Evolutionary conservation across 2,797 vertebrate species (phyloP), one percentile per base, ranked within the genome.

Genomic region (Remorina albescens): DNA sequence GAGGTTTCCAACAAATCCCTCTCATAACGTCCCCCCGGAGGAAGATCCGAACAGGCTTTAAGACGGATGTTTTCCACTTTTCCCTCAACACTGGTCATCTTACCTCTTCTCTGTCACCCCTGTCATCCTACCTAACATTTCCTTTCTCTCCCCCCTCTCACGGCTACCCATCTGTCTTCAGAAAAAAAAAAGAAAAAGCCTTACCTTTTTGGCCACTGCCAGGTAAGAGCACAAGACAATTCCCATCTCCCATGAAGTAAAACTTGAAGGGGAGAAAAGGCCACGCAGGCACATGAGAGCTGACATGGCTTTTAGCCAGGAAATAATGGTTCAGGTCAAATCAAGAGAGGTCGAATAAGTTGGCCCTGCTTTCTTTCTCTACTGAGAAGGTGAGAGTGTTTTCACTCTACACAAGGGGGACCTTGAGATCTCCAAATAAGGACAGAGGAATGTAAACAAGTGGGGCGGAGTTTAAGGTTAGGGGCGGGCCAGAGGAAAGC

Each of bases 381-480:
- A 64, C 86, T 67, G 81, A 84, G 84, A 86, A 94, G 89, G 91
- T 90, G 91, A 91, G 92, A 84, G 89, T 78, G 88, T 85, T 91
- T 91, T 80, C 80, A 72, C 84, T 91, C 92, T 77, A 83, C 82
- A 86, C 77, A 87, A 79, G 78, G 64, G 77, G 86, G 90, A 83
- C 87, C 92, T 90, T 88, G 86, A 69, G 83, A 91, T 91, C 74
- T 85, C 92, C 95, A 93, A 94, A 93, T 95, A 95, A 91, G 93
- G 93, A 81, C 89, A 91, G 25, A 91, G 93, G 95, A 95, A 95
- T 93, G 94, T 96, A 96, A 98, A 97, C 95, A 96, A 12, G 64
- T 87, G 85, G 87, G 95, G 96, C 72, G 94, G 94, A 88, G 92
- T 73, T 86, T 81, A 18, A 64, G 77, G 64, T 82, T 61, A 81